Percentiles rank a stretch among this genome's conserved stretches.
Conservation (phyloP, 2,888 invertebrate genomes). For the Drosophila testacea region DNA sequence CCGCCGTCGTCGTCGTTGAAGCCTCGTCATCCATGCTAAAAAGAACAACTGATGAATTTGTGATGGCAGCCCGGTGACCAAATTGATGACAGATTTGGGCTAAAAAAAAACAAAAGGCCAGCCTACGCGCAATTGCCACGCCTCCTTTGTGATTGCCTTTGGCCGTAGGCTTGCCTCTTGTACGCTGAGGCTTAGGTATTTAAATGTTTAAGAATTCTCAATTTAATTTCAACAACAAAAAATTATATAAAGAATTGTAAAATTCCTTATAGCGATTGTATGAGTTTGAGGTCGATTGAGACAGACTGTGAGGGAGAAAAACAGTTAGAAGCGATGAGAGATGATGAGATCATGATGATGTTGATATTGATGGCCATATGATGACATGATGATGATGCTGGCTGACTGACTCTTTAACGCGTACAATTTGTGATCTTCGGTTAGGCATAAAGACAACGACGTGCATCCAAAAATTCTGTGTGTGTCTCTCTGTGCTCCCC, state of each 20-base stretch:
- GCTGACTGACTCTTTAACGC: constrained; percentile 52
- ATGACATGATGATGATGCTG: constrained; percentile 56
- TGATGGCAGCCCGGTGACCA: constrained; percentile 2
- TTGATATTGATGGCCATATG: constrained; percentile 49
- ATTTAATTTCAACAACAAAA: constrained; percentile 57
- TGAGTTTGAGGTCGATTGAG: constrained; percentile 63
- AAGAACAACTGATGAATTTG: constrained; percentile 57
- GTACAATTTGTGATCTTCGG: constrained; percentile 37
- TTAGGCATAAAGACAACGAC: constrained; percentile 44
- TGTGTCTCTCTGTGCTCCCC: constrained; percentile 29
- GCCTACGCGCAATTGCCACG: constrained; percentile 50
- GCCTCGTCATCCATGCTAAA: constrained; percentile 52
- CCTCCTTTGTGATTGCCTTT: constrained; percentile 12
- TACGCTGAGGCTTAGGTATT: constrained; percentile 70
- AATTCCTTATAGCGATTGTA: constrained; percentile 80
- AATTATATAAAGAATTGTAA: constrained; percentile 81
- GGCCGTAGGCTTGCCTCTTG: constrained; percentile 59
- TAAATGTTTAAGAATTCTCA: constrained; percentile 68
- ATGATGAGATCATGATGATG: constrained; percentile 46
- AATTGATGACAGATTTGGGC: constrained; percentile 55
- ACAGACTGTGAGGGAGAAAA: constrained; percentile 35
- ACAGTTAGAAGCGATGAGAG: constrained; percentile 60
- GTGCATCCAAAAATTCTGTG: not conserved
- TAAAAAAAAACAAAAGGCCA: constrained; percentile 54
- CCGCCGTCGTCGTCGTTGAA: constrained; percentile 44